phyloP scores from a whole-genome alignment of 1,140 invertebrate genomes.

The Papilio aristodemus region DNA sequence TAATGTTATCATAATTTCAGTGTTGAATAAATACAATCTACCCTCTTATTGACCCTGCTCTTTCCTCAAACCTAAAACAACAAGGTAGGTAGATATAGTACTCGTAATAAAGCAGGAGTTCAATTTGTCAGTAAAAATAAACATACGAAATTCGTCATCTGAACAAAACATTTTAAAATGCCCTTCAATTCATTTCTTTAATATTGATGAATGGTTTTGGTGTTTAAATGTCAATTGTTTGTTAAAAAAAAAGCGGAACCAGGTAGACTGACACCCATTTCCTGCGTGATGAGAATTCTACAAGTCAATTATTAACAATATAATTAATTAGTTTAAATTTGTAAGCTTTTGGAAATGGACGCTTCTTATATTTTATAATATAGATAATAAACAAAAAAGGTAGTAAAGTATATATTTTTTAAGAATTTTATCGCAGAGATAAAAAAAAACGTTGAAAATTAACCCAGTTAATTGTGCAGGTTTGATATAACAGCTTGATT shows the following conservation, averaged over 20 bases:
- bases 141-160: background rate
- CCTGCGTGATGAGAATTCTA: no score
- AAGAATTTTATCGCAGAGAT: background rate
- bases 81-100: background rate
- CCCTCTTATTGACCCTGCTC: background rate
- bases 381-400: no score
- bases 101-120: background rate
- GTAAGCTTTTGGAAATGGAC: no score
- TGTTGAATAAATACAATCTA: background rate
- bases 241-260: background rate
- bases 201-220: background rate
- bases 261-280: no score
- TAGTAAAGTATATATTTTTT: background rate
- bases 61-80: constrained; percentile 19
- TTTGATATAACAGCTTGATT: constrained; percentile 19
- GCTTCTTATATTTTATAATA: no score
- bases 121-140: background rate
- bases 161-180: background rate
- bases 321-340: no score
- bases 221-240: background rate
- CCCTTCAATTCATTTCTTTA: background rate
- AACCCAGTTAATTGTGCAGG: constrained; percentile 3
- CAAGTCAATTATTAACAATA: no score
- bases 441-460: background rate
- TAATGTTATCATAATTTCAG: background rate